Percentiles rank a stretch among this genome's conserved stretches.
phyloP scores from a whole-genome alignment of 2,113 vertebrate genomes.

The Oenanthe oenanthe region DNA sequence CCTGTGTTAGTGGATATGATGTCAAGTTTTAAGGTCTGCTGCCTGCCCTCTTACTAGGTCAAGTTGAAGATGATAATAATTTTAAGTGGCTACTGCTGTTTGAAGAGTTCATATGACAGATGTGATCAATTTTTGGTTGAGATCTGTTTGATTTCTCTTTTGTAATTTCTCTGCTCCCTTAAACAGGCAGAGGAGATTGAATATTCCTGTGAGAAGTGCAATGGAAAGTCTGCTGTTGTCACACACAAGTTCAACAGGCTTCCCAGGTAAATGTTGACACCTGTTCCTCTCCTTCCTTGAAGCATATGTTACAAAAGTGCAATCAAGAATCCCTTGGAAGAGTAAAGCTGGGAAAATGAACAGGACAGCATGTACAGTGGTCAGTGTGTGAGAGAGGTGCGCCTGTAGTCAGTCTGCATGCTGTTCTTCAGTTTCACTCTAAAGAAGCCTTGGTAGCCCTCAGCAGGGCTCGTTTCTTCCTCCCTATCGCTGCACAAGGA shows the following conservation, averaged over 20 bases:
- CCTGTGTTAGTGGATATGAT: neutral
- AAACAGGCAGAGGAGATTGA: constrained; percentile 91
- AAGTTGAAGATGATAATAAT: neutral
- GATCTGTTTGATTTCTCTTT: neutral
- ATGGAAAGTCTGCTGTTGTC: constrained; percentile 90
- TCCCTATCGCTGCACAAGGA: fast-evolving
- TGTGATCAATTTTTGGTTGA: neutral
- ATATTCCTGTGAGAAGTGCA: constrained; percentile 98
- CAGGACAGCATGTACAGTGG: neutral
- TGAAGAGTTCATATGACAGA: neutral
- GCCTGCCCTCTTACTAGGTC: neutral
- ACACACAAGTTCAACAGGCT: constrained; percentile 96
- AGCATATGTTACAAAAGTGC: neutral
- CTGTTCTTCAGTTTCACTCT: neutral
- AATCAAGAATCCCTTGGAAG: neutral
- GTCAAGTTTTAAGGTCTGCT: neutral
- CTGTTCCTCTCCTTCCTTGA: neutral
- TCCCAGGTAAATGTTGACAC: constrained; percentile 81
- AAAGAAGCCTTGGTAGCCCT: neutral
- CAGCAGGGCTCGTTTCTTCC: neutral
- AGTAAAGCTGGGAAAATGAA: neutral
- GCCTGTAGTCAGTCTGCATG: neutral
- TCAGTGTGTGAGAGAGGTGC: neutral
- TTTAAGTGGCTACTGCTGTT: neutral
- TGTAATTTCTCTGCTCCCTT: constrained; percentile 20